phyloP scores from a whole-genome alignment of 1,140 invertebrate species.

The Thaumetopoea pityocampa region DNA sequence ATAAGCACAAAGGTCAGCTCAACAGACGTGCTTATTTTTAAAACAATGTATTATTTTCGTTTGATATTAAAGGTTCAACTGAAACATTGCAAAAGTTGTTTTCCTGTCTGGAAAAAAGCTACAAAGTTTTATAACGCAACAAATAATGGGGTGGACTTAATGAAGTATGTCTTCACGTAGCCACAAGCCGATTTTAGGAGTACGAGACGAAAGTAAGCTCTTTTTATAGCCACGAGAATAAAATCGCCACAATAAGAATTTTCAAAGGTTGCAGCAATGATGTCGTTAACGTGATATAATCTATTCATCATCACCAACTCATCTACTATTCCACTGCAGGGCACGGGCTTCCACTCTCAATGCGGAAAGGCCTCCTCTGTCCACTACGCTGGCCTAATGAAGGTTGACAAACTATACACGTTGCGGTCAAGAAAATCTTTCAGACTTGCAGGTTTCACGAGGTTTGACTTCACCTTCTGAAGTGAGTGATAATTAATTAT shows the following conservation, averaged over 20 bases:
- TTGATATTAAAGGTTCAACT: conserved; percentile 7
- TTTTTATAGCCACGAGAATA: conserved; percentile 45
- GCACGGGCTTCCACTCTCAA: no score
- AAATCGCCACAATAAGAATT: conserved; percentile 38
- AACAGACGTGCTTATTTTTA: conserved; percentile 6
- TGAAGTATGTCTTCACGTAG: conserved; percentile 36
- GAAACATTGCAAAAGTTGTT: conserved; percentile 8
- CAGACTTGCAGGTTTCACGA: no score
- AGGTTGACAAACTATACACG: no score
- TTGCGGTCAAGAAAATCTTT: no score
- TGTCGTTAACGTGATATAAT: conserved; percentile 4
- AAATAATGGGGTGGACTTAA: conserved; percentile 31
- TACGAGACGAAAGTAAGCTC: conserved; percentile 40
- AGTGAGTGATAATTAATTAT: no score
- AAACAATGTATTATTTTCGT: conserved; percentile 5
- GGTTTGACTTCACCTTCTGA: no score
- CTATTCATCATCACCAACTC: conserved; percentile 5
- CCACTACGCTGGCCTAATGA: no score
- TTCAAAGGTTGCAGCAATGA: conserved; percentile 30
- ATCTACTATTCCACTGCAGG: no score
- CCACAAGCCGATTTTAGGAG: conserved; percentile 28
- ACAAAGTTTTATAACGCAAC: conserved; percentile 26
- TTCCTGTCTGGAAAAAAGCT: conserved; percentile 18
- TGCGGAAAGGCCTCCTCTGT: no score
- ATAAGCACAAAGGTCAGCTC: conserved; percentile 51